phyloP scores from a whole-genome alignment of 2,888 invertebrate species.

The Boloria selene region DNA sequence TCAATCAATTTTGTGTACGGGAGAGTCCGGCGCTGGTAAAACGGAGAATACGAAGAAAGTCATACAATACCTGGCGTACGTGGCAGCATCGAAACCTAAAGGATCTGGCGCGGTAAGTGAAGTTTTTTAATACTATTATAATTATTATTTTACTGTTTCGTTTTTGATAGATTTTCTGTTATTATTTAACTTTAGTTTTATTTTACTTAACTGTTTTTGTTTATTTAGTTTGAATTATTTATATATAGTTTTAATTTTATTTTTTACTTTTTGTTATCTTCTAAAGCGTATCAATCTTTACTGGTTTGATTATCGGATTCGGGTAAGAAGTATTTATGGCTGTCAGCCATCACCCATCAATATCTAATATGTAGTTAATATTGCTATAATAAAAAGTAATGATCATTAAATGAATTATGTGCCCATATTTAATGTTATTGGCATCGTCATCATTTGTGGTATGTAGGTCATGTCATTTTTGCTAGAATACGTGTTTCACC shows the following conservation, averaged over 20 bases:
- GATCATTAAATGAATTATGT: no score
- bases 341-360: not conserved
- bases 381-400: no score
- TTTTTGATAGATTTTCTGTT: no score
- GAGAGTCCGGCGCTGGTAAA: slow-evolving; percentile 99
- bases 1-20: slow-evolving; percentile 99
- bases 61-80: slow-evolving; percentile 99
- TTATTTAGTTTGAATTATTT: not conserved
- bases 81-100: slow-evolving; percentile 98
- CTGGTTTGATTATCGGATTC: slow-evolving; percentile 71
- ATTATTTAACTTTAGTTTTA: no score
- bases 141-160: no score
- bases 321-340: slow-evolving; percentile 60
- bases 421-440: not conserved
- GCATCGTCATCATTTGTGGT: not conserved
- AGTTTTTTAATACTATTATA: not conserved
- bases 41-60: slow-evolving; percentile 99
- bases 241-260: not conserved
- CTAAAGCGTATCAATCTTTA: slow-evolving; percentile 63
- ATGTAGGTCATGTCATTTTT: slow-evolving; percentile 5
- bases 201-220: no score
- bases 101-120: slow-evolving; percentile 91
- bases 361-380: no score
- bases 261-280: slow-evolving; percentile 30
- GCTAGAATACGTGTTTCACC: not conserved